Base-by-base conservation (phyloP, 2,888 invertebrate species). In the Mythimna impura region DNA sequence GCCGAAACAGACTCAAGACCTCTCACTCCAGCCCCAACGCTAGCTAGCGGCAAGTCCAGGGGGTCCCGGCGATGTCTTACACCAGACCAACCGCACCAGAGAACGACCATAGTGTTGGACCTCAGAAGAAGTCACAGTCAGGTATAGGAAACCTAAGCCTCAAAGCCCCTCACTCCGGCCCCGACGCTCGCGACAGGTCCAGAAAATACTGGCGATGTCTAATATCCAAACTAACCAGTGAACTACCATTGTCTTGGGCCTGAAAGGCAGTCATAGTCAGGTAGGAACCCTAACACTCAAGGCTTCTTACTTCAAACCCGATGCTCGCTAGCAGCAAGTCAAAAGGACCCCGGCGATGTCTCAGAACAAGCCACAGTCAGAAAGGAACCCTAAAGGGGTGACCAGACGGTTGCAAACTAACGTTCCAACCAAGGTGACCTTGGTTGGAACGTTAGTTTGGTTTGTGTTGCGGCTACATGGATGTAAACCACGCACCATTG, bases 1-100 rank as follows among this genome's bases (percentile, higher is more conserved):
- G 98, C 98, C 0, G 98, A 98, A 86, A 98, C 98, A 0, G 98
- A 98, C 90, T 98, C 98, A 0, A 96, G 98, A 36, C 98, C 98
- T 0, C 92, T 97, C 80, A 98, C 98, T 0, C 98, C 98, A 0
- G 97, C 98, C 0, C 98, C 98, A 0, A 98, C 98, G 0, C 96
- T 98, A 7, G 97, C 97, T 10, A 98, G 98, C 89, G 97, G 97
- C 83, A 96, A 98, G 91, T 97, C 98, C 66, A 90, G 98, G 87
- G 97, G 98, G 75, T 97, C 98, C 86, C 96, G 97, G 76, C 93
- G 97, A 65, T 98, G 98, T 87, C 96, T 98, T 40, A 98, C 98
- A 0, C 98, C 98, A 0, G 98, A 98, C 90, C 97, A 97, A 58
- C 93, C 96, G 2, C 94, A 95, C 67, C 97, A 97, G 80, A 97